Percentiles rank a stretch among this genome's conserved stretches.
Conservation (phyloP, 1,140 invertebrate genomes). For the Contarinia nasturtii region DNA sequence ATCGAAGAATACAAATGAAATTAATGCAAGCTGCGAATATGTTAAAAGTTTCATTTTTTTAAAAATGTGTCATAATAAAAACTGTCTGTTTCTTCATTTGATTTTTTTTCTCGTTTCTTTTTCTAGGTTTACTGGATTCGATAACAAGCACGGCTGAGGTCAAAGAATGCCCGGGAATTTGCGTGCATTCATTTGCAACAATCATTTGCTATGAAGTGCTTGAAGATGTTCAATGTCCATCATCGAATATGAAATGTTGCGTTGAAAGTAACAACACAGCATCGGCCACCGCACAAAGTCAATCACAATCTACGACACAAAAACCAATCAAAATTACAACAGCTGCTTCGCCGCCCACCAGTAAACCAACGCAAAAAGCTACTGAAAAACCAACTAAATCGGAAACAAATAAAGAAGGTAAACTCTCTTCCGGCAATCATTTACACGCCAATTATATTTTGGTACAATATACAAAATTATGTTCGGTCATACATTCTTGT, state of each 20-base stretch:
- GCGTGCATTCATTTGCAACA: conserved; percentile 60
- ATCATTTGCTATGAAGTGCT: conserved; percentile 67
- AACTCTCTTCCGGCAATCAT: no score
- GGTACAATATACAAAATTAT: no score
- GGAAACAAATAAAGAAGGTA: no score
- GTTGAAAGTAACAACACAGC: conserved; percentile 34
- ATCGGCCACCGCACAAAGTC: conserved; percentile 19
- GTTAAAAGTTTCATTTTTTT: no score
- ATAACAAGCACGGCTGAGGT: conserved; percentile 63
- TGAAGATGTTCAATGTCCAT: conserved; percentile 59
- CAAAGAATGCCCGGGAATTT: conserved; percentile 69
- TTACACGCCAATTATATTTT: no score
- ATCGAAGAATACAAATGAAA: not conserved
- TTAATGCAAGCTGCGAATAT: no score
- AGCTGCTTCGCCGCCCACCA: conserved; percentile 14
- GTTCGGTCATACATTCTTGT: no score
- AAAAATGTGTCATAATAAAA: no score
- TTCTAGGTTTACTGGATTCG: conserved; percentile 55
- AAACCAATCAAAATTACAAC: conserved; percentile 20
- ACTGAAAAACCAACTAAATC: conserved; percentile 3
- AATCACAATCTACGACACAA: conserved; percentile 22
- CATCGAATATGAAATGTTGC: conserved; percentile 61
- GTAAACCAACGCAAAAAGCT: conserved; percentile 7
- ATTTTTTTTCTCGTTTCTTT: conserved; percentile 4
- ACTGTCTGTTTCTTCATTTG: not conserved